phyloP scores from a whole-genome alignment of 2,888 invertebrate species.

The Neoascia interrupta region DNA sequence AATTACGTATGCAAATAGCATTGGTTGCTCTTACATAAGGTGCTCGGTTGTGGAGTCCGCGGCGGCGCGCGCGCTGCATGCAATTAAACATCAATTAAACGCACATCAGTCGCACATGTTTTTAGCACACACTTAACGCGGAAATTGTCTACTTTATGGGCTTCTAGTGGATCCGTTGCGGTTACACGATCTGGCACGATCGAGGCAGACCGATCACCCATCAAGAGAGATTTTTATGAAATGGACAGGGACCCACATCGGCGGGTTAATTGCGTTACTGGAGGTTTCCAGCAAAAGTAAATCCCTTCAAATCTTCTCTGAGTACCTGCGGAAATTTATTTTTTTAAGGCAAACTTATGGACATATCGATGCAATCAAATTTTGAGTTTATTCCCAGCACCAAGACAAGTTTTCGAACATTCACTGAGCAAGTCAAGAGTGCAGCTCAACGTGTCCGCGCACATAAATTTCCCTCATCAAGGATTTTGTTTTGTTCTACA shows the following conservation, averaged over 20 bases:
- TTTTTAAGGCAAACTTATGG: not conserved
- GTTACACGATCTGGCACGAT: not conserved
- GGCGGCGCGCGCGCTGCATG: constrained; percentile 47
- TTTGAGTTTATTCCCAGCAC: constrained; percentile 7
- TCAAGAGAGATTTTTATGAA: too few species aligned
- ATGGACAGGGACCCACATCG: constrained; percentile 11
- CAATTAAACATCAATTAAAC: constrained; percentile 69
- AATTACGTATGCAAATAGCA: constrained; percentile 53
- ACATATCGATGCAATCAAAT: constrained; percentile 1
- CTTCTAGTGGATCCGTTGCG: constrained; percentile 41
- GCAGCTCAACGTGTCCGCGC: constrained; percentile 39
- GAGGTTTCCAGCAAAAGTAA: not conserved
- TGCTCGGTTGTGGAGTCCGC: constrained; percentile 38
- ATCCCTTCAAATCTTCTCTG: too few species aligned
- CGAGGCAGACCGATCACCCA: too few species aligned
- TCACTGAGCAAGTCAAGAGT: too few species aligned
- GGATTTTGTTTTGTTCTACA: constrained; percentile 39
- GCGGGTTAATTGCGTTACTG: constrained; percentile 15
- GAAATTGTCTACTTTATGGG: constrained; percentile 56
- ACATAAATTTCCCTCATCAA: constrained; percentile 61
- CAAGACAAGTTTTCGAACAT: constrained; percentile 13
- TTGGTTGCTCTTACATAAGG: constrained; percentile 50
- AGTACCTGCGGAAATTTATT: too few species aligned
- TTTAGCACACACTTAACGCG: constrained; percentile 60
- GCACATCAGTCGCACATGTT: constrained; percentile 58